A percentile compares a stretch with the other conserved stretches of the same genome.
phyloP scores from a whole-genome alignment of 30 jellyfish, hydroid and myxozoan genomes.

The Cassiopea xamachana region DNA sequence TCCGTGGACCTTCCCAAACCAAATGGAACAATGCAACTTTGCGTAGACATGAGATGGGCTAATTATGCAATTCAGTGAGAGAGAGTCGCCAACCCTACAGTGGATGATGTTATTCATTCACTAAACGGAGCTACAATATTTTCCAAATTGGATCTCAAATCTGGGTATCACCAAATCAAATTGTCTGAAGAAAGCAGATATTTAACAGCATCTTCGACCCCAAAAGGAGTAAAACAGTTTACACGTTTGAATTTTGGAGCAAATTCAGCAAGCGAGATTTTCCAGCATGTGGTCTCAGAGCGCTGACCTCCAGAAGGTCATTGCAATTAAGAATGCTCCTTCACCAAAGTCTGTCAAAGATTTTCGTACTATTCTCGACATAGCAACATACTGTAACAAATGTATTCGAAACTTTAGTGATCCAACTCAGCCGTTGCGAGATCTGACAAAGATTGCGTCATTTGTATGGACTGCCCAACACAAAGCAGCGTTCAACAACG shows the following conservation, averaged over 20 bases:
- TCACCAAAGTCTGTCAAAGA: background rate
- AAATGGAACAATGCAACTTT: conserved; percentile 14
- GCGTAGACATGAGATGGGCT: conserved; percentile 28
- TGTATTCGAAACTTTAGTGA: background rate
- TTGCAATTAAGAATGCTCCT: background rate
- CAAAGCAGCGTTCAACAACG: background rate
- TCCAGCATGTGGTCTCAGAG: conserved; percentile 35
- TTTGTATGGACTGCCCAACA: background rate
- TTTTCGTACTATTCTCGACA: background rate
- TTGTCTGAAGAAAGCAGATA: conserved; percentile 36
- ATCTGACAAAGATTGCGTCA: background rate
- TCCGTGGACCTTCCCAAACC: conserved; percentile 19
- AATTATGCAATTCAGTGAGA: conserved; percentile 28
- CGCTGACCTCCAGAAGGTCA: conserved; percentile 1
- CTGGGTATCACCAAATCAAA: conserved; percentile 41
- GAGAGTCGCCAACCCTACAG: conserved; percentile 20
- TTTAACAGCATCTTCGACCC: conserved; percentile 34
- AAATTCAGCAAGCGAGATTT: conserved; percentile 33
- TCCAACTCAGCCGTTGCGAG: background rate
- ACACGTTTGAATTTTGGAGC: conserved; percentile 28
- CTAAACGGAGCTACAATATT: conserved; percentile 29
- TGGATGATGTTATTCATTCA: conserved; percentile 40
- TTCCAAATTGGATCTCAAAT: conserved; percentile 34
- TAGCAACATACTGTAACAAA: background rate
- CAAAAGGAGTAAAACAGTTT: conserved; percentile 17